Conservation (phyloP, 2,797 vertebrate species). For the Myioborus miniatus region DNA sequence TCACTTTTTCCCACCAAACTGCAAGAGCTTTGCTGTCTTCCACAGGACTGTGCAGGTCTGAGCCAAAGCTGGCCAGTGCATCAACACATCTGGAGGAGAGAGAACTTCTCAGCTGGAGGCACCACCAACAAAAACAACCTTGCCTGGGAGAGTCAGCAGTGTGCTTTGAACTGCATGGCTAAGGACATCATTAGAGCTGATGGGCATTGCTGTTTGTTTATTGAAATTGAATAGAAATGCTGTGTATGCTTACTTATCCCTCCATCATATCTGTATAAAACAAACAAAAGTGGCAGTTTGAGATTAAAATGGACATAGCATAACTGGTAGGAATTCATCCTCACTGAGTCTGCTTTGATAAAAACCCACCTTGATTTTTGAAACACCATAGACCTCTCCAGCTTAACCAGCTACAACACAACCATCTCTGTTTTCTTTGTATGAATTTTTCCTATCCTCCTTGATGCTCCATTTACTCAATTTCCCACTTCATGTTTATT, state of each 20-base stretch:
- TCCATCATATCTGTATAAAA: background rate
- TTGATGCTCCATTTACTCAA: background rate
- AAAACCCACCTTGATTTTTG: background rate
- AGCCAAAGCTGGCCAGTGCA: background rate
- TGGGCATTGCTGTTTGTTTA: background rate
- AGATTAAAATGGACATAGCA: background rate
- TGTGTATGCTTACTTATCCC: background rate
- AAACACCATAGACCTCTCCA: background rate
- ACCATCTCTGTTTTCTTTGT: background rate
- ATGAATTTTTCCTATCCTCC: background rate
- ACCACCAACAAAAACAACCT: background rate
- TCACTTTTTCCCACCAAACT: background rate
- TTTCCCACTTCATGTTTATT: background rate
- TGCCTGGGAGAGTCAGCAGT: background rate
- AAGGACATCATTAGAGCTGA: background rate
- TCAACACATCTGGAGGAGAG: background rate
- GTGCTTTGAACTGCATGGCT: background rate
- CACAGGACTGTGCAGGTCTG: background rate
- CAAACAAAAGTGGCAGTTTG: background rate
- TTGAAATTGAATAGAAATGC: background rate
- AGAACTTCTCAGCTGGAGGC: background rate
- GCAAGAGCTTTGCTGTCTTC: background rate
- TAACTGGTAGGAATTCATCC: background rate
- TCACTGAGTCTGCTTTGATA: background rate
- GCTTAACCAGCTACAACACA: background rate